Evolutionary conservation across 2,113 vertebrate genomes (phyloP).

Genomic region (Herpailurus yagouaroundi): DNA sequence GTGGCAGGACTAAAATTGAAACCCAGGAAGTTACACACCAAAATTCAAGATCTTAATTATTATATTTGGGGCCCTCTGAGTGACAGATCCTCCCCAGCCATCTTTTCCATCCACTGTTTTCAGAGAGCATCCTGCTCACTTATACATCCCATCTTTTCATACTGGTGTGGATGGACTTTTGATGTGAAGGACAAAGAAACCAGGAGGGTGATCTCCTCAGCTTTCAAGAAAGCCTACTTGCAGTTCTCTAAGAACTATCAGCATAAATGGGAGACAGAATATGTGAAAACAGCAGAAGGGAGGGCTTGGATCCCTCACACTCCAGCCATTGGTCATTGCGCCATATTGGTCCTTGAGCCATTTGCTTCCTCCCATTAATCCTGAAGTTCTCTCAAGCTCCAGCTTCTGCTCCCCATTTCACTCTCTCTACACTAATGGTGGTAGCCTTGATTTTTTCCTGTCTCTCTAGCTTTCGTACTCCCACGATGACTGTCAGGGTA

Average conservation of each 20-base stretch:
- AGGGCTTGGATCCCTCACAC: not conserved
- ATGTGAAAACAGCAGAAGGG: not conserved
- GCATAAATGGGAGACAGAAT: not conserved
- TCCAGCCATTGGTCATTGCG: fast-evolving
- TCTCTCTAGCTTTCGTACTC: not conserved
- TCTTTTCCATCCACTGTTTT: not conserved
- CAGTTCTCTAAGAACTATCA: not conserved
- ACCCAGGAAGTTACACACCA: not conserved
- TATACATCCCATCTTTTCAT: not conserved
- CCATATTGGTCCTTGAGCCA: too few species aligned
- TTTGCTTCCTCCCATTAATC: not conserved
- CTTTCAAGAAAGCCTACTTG: not conserved
- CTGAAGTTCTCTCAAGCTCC: not conserved
- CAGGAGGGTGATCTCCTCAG: not conserved
- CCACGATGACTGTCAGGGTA: not conserved
- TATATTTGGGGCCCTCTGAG: not conserved
- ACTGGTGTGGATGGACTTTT: not conserved
- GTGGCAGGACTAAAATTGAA: not conserved
- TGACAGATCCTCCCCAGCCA: not conserved
- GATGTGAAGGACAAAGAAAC: not conserved
- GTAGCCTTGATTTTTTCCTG: not conserved
- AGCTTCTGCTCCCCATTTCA: not conserved
- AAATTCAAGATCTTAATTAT: not conserved
- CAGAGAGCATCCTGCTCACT: not conserved
- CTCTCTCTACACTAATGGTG: not conserved